Evolutionary conservation across 2,888 invertebrate genomes (phyloP), one percentile per base, ranked within the genome.

Genomic region (Sinopyrophorus schimmeli): DNA sequence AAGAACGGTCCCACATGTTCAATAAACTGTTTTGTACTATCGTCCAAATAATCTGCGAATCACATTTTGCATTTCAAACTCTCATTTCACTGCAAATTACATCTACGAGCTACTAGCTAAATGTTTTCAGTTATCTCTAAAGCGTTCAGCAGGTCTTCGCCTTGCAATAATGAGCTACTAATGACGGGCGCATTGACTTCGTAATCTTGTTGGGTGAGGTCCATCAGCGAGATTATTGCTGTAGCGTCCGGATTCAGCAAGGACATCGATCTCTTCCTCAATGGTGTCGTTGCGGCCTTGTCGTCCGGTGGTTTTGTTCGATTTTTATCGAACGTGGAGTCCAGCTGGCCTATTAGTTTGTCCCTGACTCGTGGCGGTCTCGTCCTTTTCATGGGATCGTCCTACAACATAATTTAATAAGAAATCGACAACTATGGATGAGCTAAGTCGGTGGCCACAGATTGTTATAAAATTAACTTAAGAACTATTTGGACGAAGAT

Each of bases 151-250:
- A 79, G 63, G 41, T 79, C 79, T 38, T 74, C 72, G 5, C 78
- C 78, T 51, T 76, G 75, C 12, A 78, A 63, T 21, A 78, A 66
- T n/a, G n/a, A n/a, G 12, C 66, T 60, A 42, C 62, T 69, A 42
- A 68, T 65, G 3, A 77, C 71, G 1, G 79, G 79, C 6, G 79
- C 78, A 57, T 79, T 79, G 10, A 79, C 78, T 54, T 78, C 78
- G 56, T 71, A 78, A 60, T 79, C 78, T 54, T 75, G 76, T 52
- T 76, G 74, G 2, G 77, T 78, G 24, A 78, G 66, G 59, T 77
- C 76, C 54, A 74, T 53, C 27, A 77, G 60, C 1, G 76, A 76
- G 3, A 74, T 70, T 43, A 76, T 71, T 3, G 67, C 65, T 3
- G 66, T 57, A 4, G 69, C 68, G 17, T 74, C 73, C 2, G 75